Evolutionary conservation across 2,888 invertebrate species (phyloP), one percentile per base, ranked within the genome.

Genomic region (Eupithecia vulgata): DNA sequence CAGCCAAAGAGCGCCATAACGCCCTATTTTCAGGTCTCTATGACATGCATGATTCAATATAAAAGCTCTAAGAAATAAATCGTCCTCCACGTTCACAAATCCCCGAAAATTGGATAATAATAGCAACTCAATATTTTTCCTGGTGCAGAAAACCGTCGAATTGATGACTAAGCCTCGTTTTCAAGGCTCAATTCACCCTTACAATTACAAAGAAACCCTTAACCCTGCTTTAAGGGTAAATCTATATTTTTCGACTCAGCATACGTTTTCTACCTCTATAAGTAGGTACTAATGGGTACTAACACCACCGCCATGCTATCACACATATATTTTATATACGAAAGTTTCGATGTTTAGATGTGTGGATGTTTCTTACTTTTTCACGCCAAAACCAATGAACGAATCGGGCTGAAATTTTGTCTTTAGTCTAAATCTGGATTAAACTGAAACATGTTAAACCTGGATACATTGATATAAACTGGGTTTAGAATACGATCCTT

Each of bases 141-240:
- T 21, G 35, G 17, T 7, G 13, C 62, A 10, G 30, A 59, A 30
- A 61, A 34, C n/a, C 62, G 35, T n/a, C 34, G 34, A 64, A 37
- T 37, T 64, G 64, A 64, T 64, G 64, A 64, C 37, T 35, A 64
- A 64, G 64, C 35, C 12, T 37, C 34, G 34, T 34, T 67, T 67
- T 45, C 34, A 48, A 48, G 48, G 25, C 17, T 66, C 42, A 66
- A 25, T 48, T 67, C 67, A 45, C 67, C 48, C 67, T 67, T 37
- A 34, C 45, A 67, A 67, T 67, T 67, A 67, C 42, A 45, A 42
- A 42, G 25, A 42, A 45, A 67, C 35, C 48, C 48, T 48, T 67
- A 48, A 35, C 35, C 34, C 30, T 7, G 61, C 2, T 34, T 34
- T 34, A 13, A 25, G 61, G 37, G n/a, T 35, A 64, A 64, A 37